phyloP scores from a whole-genome alignment of 2,888 invertebrate genomes.

The Neoitamus cyanurus region DNA sequence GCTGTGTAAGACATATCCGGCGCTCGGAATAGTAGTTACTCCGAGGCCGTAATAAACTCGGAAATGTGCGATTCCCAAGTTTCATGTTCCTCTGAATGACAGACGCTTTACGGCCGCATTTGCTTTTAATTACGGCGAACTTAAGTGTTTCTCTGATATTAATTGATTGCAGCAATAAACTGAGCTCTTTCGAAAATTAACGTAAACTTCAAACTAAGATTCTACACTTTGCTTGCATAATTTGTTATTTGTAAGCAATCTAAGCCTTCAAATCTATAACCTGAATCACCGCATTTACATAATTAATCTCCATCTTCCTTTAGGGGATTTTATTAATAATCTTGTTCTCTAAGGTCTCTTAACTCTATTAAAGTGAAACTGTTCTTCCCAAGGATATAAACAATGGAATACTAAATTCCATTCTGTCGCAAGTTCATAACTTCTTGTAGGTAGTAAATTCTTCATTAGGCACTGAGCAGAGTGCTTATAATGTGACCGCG shows the following conservation, averaged over 20 bases:
- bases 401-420: too few species aligned
- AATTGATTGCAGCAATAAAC: background rate
- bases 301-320: too few species aligned
- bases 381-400: too few species aligned
- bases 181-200: background rate
- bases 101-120: background rate
- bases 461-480: too few species aligned
- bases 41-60: background rate
- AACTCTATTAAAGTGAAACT: too few species aligned
- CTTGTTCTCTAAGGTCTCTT: too few species aligned
- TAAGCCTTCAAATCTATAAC: background rate
- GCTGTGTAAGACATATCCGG: background rate
- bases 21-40: background rate
- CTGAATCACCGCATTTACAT: too few species aligned
- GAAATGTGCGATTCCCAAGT: background rate
- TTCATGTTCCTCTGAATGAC: background rate
- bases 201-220: background rate
- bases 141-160: background rate
- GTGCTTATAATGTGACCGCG: too few species aligned
- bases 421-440: too few species aligned
- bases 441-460: too few species aligned
- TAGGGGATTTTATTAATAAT: too few species aligned
- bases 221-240: background rate
- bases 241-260: background rate
- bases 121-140: background rate